Conservation (phyloP, 2,888 invertebrate species). For the Athrips mouffetella region DNA sequence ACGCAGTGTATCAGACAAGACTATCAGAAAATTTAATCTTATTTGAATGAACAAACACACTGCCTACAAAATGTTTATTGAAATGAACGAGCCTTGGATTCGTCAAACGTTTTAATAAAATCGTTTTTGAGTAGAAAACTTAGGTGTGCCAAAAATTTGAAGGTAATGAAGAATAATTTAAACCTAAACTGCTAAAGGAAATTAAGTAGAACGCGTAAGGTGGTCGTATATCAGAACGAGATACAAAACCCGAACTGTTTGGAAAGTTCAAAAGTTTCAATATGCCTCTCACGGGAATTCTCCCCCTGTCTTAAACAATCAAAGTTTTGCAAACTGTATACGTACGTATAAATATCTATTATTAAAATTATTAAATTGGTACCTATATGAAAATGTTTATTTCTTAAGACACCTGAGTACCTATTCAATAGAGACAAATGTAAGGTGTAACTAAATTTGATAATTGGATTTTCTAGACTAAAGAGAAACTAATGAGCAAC, state of each 20-base stretch:
- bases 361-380: no score
- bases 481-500: slow-evolving; percentile 53
- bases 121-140: background rate
- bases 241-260: background rate
- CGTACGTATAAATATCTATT: background rate
- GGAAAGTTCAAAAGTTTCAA: background rate
- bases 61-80: slow-evolving; percentile 40
- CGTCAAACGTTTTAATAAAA: background rate
- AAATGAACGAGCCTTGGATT: slow-evolving; percentile 13
- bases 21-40: slow-evolving; percentile 35
- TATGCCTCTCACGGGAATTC: background rate
- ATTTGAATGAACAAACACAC: slow-evolving; percentile 39
- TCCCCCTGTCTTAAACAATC: background rate
- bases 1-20: slow-evolving; percentile 18
- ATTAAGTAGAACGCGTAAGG: background rate
- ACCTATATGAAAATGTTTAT: no score
- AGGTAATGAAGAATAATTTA: no score
- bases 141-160: no score
- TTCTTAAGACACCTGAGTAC: no score
- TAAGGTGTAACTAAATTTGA: slow-evolving; percentile 37
- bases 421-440: slow-evolving; percentile 17
- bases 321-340: background rate
- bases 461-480: slow-evolving; percentile 37
- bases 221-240: background rate
- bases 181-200: background rate